phyloP scores from a whole-genome alignment of 2,797 vertebrate genomes.

The Alectoris magna region DNA sequence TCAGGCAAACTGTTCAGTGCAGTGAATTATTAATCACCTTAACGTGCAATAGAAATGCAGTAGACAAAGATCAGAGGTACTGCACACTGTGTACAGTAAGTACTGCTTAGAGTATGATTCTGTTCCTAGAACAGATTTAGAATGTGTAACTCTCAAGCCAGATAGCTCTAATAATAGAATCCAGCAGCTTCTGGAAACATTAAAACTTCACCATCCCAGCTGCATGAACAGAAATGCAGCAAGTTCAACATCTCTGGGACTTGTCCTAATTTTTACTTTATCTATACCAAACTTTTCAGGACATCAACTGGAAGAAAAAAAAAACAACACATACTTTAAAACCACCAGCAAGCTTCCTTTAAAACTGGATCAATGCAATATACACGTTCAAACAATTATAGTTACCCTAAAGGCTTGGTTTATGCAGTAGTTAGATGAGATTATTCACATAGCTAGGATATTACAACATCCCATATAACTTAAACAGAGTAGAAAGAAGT shows the following conservation, averaged over 20 bases:
- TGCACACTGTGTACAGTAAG: neutral
- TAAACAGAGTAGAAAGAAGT: neutral
- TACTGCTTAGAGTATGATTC: neutral
- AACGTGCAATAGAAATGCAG: neutral
- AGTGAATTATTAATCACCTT: neutral
- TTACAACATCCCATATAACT: neutral
- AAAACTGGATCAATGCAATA: neutral
- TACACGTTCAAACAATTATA: neutral
- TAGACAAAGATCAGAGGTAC: neutral
- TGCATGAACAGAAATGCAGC: neutral
- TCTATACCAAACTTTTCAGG: conserved; percentile 38
- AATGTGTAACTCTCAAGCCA: neutral
- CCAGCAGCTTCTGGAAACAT: neutral
- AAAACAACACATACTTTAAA: neutral
- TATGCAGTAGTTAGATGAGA: neutral
- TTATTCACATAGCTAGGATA: neutral
- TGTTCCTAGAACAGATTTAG: neutral
- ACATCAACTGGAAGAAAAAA: neutral
- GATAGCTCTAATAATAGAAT: conserved; percentile 38
- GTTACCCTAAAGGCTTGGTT: neutral
- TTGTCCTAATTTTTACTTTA: conserved; percentile 4
- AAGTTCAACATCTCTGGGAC: conserved; percentile 4
- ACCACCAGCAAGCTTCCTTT: neutral
- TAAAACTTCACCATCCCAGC: neutral
- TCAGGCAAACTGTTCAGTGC: neutral